Evolutionary conservation across 2,888 invertebrate genomes (phyloP).

Genomic region (Yponomeuta malinellus): DNA sequence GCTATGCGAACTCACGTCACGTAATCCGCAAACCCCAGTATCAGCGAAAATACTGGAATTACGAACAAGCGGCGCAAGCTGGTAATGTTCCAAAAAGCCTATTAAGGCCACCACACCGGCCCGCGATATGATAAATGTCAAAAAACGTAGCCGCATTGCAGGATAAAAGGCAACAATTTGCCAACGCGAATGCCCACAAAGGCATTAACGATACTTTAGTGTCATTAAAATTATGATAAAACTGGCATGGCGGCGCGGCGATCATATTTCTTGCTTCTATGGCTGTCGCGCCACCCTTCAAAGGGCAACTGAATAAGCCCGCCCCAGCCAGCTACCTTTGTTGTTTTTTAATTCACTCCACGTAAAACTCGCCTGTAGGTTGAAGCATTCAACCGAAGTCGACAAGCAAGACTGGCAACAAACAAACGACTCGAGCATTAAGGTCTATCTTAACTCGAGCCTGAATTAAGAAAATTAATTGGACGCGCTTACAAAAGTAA

Average conservation of each 20-base stretch:
- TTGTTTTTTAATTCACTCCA: conserved; percentile 7
- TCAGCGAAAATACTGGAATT: conserved; percentile 13
- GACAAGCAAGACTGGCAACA: neutral
- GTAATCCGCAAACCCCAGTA: neutral
- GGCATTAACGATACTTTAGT: conserved; percentile 25
- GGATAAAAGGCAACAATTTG: conserved; percentile 38
- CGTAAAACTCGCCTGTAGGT: neutral
- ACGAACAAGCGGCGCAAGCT: conserved; percentile 31
- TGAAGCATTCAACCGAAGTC: neutral
- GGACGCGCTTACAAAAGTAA: neutral
- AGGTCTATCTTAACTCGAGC: neutral
- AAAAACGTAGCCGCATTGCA: conserved; percentile 64
- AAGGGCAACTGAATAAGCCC: neutral
- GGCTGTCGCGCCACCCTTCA: neutral
- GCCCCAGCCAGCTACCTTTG: neutral
- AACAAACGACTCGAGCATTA: neutral
- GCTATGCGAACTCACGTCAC: conserved; percentile 11
- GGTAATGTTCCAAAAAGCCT: conserved; percentile 70
- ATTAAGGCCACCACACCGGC: conserved; percentile 41
- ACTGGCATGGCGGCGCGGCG: conserved; percentile 15
- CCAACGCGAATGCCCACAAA: conserved; percentile 25
- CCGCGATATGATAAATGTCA: conserved; percentile 64
- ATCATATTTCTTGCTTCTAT: conserved; percentile 7
- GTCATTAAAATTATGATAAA: conserved; percentile 26
- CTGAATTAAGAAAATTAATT: neutral